Evolutionary conservation across 2,113 vertebrate genomes (phyloP), one percentile per base, ranked within the genome.

Genomic region (Semnopithecus entellus): DNA sequence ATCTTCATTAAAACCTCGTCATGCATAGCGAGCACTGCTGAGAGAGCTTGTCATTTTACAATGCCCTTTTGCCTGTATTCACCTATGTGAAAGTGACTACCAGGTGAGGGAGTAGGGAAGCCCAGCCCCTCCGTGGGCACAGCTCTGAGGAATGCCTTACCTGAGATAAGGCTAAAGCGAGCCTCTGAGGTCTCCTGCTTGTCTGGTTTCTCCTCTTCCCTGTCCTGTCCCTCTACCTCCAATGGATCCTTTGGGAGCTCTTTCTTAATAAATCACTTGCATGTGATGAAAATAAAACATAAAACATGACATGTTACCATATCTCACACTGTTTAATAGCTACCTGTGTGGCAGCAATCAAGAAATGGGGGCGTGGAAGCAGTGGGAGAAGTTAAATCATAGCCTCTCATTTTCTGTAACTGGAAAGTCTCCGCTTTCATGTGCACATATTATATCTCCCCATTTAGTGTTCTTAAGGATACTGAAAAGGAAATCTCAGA

Each of bases 301-400:
- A 59, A 72, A 70, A 73, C 14, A 20, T 16, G 43, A 20, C 43
- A 1, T 38, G 14, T 85, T 80, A 80, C 6, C 75, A 9, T 22
- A n/a, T 40, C 48, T 32, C 43, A 61, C 38, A 5, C 61, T 84
- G 18, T 27, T 61, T 55, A 94, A 50, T 30, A 27, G 32, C 6
- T 30, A 92, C 32, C 64, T 97, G 16, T 52, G 45, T 72, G 78
- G 38, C 57, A 43, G 59, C 82, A 61, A 79, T 92, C 48, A 91
- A 93, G 43, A 84, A 93, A 14, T 50, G 38, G 55, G 61, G 61
- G 27, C 4, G 8, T 10, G 8, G 55, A 78, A 38, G 10, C 25
- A 48, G 4, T 76, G 8, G 38, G 9, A 79, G 32, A 78, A 89
- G 38, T 40, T 85, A 78, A 73, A 66, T n/a, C 8, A 23, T 25